Conservation (phyloP, 2,888 invertebrate species). For the Meandrusa payeni region DNA sequence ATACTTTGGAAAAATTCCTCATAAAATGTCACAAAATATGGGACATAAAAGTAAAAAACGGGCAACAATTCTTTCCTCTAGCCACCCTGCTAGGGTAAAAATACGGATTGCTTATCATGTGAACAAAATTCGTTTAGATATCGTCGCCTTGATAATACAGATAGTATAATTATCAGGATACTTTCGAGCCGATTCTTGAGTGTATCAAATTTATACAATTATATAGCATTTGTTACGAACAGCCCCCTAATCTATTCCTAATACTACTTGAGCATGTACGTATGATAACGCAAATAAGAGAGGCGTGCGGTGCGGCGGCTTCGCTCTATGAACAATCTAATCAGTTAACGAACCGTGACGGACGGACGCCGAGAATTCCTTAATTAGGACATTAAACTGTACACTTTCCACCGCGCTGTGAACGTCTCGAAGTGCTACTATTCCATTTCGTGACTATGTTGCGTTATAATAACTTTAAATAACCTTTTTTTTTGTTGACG, state of each 20-base stretch:
- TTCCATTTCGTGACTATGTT: conserved; percentile 2
- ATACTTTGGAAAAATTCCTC: no score
- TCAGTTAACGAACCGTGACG: conserved; percentile 46
- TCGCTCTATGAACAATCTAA: conserved; percentile 38
- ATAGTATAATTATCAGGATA: conserved; percentile 6
- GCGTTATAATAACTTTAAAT: not conserved
- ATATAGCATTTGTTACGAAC: conserved; percentile 11
- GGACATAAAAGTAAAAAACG: no score
- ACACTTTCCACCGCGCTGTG: conserved; percentile 31
- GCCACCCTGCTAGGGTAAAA: no score
- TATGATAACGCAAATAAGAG: conserved; percentile 23
- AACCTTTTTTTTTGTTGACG: no score
- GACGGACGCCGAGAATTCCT: conserved; percentile 44
- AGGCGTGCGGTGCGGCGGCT: conserved; percentile 25
- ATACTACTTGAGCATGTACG: conserved; percentile 16
- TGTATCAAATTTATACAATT: conserved; percentile 22
- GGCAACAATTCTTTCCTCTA: no score
- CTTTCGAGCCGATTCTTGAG: conserved; percentile 1
- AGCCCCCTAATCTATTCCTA: conserved; percentile 12
- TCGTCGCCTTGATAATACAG: not conserved
- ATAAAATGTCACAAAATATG: no score
- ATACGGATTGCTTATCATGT: no score
- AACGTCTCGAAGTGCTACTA: conserved; percentile 16
- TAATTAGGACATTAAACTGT: conserved; percentile 46
- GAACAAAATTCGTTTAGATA: not conserved